Conservation (phyloP, 2,888 invertebrate species). For the Lasius fuliginosus region DNA sequence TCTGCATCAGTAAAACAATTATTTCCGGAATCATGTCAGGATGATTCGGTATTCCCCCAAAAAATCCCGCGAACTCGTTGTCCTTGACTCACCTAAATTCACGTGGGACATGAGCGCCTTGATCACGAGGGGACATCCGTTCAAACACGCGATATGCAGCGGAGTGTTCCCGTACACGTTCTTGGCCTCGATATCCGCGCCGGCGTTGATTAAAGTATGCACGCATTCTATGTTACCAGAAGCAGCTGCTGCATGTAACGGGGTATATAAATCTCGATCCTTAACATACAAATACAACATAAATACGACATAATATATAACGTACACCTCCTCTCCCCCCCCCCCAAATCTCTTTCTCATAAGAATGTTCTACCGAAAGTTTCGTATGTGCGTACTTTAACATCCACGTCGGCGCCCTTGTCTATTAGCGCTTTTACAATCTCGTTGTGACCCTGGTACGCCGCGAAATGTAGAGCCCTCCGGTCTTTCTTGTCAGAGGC, state of each 20-base stretch:
- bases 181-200: conserved; percentile 88
- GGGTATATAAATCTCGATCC: conserved; percentile 87
- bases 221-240: conserved; percentile 87
- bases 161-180: conserved; percentile 89
- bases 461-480: conserved; percentile 89
- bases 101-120: conserved; percentile 87
- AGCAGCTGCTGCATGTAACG: conserved; percentile 89
- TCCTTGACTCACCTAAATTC: conserved; percentile 83
- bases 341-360: neutral
- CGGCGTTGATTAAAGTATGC: conserved; percentile 86
- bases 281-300: conserved; percentile 47
- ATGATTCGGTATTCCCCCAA: neutral
- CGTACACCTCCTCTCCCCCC: neutral
- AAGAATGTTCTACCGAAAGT: neutral
- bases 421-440: conserved; percentile 86
- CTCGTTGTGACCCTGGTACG: conserved; percentile 88
- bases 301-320: neutral
- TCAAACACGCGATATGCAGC: conserved; percentile 89
- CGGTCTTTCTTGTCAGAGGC: conserved; percentile 89
- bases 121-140: conserved; percentile 88
- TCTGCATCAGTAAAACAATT: conserved; percentile 74
- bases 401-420: conserved; percentile 87
- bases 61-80: neutral
- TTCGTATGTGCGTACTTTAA: conserved; percentile 82
- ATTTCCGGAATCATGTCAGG: neutral